These are phyloP conservation scores for Centrocercus urophasianus DNA, from an alignment of 2,113 vertebrate species.

Conservation along the genomic window DNA sequence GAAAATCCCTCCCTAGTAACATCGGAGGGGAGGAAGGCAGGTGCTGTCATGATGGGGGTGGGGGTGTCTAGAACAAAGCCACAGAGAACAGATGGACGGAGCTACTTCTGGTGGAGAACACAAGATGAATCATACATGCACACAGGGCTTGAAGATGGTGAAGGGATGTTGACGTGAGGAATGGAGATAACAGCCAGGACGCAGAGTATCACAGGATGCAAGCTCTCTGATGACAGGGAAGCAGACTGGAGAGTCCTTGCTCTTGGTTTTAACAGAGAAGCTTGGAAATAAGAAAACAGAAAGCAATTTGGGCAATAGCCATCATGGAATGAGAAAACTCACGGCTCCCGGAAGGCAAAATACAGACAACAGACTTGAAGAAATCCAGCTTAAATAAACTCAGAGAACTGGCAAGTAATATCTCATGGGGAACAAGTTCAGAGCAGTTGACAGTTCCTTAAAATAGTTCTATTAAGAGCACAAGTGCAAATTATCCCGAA, in stretches of 20 bases:
- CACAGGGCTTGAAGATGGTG: neutral
- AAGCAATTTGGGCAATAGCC: neutral
- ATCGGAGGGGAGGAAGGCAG: neutral
- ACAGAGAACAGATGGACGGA: slow-evolving; percentile 53
- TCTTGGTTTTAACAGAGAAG: neutral
- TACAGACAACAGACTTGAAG: neutral
- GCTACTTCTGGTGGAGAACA: slow-evolving; percentile 18
- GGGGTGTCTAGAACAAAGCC: neutral
- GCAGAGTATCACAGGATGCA: neutral
- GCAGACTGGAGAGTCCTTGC: neutral
- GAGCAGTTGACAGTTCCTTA: slow-evolving; percentile 5
- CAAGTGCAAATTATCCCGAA: slow-evolving; percentile 29
- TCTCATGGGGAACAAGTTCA: neutral
- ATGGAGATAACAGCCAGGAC: slow-evolving; percentile 12
- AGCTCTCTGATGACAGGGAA: neutral
- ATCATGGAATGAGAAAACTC: neutral
- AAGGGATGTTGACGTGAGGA: neutral
- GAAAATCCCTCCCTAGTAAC: slow-evolving; percentile 35
- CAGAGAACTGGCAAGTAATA: neutral
- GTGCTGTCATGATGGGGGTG: neutral
- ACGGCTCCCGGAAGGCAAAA: neutral
- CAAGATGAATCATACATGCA: neutral
- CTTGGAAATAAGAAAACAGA: slow-evolving; percentile 1
- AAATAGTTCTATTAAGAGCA: slow-evolving; percentile 14
- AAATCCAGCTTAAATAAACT: neutral